Percentiles rank a stretch among this genome's conserved stretches.
Conservation (phyloP, 64 coral and sea anemone species). For the Orbicella faveolata region DNA sequence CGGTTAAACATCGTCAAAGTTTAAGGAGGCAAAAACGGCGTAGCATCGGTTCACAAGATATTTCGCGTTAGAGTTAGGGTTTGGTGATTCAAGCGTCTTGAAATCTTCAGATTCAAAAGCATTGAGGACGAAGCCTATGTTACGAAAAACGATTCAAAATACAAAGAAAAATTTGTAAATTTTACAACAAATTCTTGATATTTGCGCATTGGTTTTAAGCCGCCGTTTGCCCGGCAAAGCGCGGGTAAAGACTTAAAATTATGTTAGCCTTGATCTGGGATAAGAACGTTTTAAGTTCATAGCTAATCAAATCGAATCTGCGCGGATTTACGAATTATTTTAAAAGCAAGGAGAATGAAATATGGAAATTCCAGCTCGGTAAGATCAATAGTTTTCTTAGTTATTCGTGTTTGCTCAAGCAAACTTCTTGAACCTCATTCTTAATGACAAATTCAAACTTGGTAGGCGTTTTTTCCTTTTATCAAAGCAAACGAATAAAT, state of each 20-base stretch:
- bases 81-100: neutral
- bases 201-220: neutral
- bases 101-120: neutral
- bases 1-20: neutral
- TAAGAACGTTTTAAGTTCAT: neutral
- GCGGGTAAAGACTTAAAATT: neutral
- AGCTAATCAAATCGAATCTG: neutral
- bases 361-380: neutral
- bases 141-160: neutral
- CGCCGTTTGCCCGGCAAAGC: neutral
- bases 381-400: neutral
- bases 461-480: neutral
- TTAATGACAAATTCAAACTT: slow-evolving; percentile 10
- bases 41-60: neutral
- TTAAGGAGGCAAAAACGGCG: neutral
- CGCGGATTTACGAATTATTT: neutral
- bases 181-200: neutral
- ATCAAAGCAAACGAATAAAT: neutral
- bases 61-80: neutral
- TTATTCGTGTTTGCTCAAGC: neutral
- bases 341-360: neutral
- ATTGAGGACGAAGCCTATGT: neutral
- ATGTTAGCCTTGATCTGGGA: neutral
- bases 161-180: neutral
- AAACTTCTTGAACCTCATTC: neutral